Conservation (phyloP, 2,888 invertebrate species). For the Chrysina gloriosa region DNA sequence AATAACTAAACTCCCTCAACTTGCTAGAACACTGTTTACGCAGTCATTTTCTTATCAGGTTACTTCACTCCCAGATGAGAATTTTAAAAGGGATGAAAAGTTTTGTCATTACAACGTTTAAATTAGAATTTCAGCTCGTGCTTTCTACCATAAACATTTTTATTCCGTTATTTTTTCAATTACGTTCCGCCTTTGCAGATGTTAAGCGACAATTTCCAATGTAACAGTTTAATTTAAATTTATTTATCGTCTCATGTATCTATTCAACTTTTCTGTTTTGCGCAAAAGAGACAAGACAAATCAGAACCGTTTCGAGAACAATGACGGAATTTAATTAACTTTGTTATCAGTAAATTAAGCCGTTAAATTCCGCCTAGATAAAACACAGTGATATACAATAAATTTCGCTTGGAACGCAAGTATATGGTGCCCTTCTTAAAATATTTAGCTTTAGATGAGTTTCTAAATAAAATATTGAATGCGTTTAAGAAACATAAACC, state of each 20-base stretch:
- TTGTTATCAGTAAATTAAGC: neutral
- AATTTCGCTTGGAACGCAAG: no score
- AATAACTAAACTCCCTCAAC: slow-evolving; percentile 36
- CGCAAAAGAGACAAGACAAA: neutral
- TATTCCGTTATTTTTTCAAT: slow-evolving; percentile 35
- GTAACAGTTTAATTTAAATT: slow-evolving; percentile 30
- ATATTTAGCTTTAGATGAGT: no score
- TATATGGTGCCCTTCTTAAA: no score
- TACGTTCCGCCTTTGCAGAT: neutral
- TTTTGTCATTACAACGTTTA: slow-evolving; percentile 39
- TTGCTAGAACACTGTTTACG: slow-evolving; percentile 32
- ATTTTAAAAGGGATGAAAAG: slow-evolving; percentile 44
- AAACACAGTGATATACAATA: no score
- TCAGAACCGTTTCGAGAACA: no score
- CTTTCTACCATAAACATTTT: slow-evolving; percentile 26
- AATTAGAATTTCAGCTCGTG: slow-evolving; percentile 31
- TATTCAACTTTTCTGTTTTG: neutral
- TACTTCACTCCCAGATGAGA: slow-evolving; percentile 35
- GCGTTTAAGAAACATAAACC: no score
- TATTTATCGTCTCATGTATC: slow-evolving; percentile 13
- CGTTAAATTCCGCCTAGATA: no score
- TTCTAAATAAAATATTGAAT: no score
- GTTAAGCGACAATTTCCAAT: slow-evolving; percentile 17
- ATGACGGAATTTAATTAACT: no score
- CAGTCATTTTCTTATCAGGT: slow-evolving; percentile 37